phyloP scores from a whole-genome alignment of 2,113 vertebrate genomes.

The Pedionomus torquatus region DNA sequence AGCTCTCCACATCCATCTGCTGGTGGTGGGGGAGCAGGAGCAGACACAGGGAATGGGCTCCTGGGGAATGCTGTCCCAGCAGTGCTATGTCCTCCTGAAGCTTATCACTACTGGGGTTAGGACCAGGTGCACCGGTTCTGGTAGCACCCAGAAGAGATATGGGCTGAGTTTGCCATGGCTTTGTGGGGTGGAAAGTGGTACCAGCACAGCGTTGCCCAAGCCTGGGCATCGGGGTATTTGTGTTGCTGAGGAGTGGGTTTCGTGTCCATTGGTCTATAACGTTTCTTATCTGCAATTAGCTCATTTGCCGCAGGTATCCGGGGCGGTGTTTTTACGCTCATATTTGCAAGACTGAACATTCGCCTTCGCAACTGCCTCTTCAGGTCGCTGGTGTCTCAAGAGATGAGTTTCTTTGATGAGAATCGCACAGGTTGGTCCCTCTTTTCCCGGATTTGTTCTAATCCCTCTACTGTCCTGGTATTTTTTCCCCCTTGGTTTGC shows the following conservation, averaged over 20 bases:
- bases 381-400: slow-evolving; percentile 88
- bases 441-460: not conserved
- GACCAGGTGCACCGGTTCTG: not conserved
- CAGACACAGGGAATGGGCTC: accelerated
- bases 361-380: slow-evolving; percentile 92
- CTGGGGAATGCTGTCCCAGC: not conserved
- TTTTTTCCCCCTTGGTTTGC: not conserved
- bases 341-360: slow-evolving; percentile 90
- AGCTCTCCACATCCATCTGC: accelerated
- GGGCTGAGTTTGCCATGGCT: not conserved
- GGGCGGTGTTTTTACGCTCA: slow-evolving; percentile 90
- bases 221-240: not conserved
- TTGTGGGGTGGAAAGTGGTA: not conserved
- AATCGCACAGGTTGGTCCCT: slow-evolving; percentile 89
- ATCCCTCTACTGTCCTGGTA: not conserved
- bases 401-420: slow-evolving; percentile 94
- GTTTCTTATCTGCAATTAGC: slow-evolving; percentile 81
- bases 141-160: not conserved
- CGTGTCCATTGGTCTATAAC: slow-evolving; percentile 69
- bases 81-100: accelerated
- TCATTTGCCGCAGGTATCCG: slow-evolving; percentile 91
- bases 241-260: slow-evolving; percentile 7
- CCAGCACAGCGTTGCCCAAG: not conserved
- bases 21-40: not conserved
- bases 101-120: not conserved